Evolutionary conservation across 1,140 invertebrate species (phyloP).

Genomic region (Musca vetustissima): DNA sequence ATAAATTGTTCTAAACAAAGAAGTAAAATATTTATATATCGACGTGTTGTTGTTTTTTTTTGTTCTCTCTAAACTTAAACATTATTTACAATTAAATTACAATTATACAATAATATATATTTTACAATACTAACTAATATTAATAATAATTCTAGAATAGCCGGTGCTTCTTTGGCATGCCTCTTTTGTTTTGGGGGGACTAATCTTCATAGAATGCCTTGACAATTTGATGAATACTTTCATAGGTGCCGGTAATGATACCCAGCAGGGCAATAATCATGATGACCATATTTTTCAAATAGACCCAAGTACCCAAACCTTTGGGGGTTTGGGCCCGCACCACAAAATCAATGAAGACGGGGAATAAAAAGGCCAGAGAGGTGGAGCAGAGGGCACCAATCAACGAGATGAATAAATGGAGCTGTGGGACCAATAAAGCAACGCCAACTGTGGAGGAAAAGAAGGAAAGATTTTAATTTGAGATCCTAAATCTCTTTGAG

Average conservation of each 20-base stretch:
- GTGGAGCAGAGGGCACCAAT: conserved; percentile 88
- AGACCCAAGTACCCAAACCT: conserved; percentile 52
- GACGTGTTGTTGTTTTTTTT: too few relatives aligned
- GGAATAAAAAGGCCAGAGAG: conserved; percentile 83
- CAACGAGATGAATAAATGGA: conserved; percentile 86
- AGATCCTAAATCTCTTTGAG: too few relatives aligned
- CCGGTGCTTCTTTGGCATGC: too few relatives aligned
- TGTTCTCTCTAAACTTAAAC: too few relatives aligned
- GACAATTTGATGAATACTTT: conserved; percentile 68
- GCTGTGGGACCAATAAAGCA: conserved; percentile 77
- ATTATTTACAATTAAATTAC: too few relatives aligned
- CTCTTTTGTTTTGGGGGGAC: too few relatives aligned
- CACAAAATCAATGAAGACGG: conserved; percentile 82
- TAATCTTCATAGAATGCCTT: conserved; percentile 49
- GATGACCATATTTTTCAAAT: conserved; percentile 67
- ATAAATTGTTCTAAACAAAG: too few relatives aligned
- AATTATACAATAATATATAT: neutral
- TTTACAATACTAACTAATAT: too few relatives aligned
- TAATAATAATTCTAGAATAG: too few relatives aligned
- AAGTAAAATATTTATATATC: too few relatives aligned
- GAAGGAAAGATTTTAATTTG: too few relatives aligned
- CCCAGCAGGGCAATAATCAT: conserved; percentile 70
- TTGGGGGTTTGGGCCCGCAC: conserved; percentile 59
- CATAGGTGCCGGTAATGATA: conserved; percentile 73
- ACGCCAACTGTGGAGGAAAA: conserved; percentile 79